Evolutionary conservation across 2,113 vertebrate species (phyloP).

Genomic region (Stegastes partitus): DNA sequence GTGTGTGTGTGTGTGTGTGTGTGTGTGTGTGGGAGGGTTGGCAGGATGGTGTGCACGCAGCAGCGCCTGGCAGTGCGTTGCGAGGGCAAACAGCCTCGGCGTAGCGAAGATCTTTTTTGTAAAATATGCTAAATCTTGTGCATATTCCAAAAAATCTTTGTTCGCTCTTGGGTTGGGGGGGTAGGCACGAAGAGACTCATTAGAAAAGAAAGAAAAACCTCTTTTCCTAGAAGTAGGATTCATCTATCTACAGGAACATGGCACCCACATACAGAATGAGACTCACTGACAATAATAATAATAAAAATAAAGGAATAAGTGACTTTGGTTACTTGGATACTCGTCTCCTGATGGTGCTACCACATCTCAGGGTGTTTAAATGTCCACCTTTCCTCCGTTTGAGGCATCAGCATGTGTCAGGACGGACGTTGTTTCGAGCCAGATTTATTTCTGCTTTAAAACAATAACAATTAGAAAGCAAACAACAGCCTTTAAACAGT

Average conservation of each 20-base stretch:
- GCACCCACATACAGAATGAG: too few relatives aligned
- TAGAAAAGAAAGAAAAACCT: too few relatives aligned
- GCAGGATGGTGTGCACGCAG: constrained; percentile 34
- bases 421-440: too few relatives aligned
- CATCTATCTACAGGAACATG: too few relatives aligned
- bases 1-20: constrained; percentile 4
- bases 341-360: background rate
- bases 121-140: constrained; percentile 57
- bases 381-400: too few relatives aligned
- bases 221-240: constrained; percentile 11
- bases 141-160: constrained; percentile 47
- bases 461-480: too few relatives aligned
- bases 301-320: too few relatives aligned
- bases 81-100: constrained; percentile 49
- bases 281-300: too few relatives aligned
- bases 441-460: too few relatives aligned
- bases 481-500: too few relatives aligned
- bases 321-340: background rate
- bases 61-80: constrained; percentile 29
- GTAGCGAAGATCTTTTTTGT: constrained; percentile 43
- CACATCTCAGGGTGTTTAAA: too few relatives aligned
- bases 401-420: too few relatives aligned
- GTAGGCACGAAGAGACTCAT: constrained; percentile 36
- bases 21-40: constrained; percentile 48
- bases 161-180: constrained; percentile 25